phyloP scores from a whole-genome alignment of 2,888 invertebrate genomes.

The Rhagium mordax region DNA sequence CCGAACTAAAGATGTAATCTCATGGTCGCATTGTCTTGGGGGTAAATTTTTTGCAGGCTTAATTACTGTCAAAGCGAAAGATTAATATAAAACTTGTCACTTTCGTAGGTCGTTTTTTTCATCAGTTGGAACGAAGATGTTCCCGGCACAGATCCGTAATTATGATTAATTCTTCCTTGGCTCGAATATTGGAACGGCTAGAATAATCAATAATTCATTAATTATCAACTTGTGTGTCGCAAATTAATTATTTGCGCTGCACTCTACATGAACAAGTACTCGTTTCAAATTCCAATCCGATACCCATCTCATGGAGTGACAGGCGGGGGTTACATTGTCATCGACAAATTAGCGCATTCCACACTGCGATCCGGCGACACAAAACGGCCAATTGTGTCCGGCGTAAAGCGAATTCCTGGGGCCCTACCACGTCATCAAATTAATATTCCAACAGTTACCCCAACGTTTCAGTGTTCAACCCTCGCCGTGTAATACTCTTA shows the following conservation, averaged over 20 bases:
- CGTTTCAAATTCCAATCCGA: background rate
- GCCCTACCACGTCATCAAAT: background rate
- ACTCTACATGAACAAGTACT: too few relatives aligned
- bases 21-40: background rate
- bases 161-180: background rate
- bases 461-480: background rate
- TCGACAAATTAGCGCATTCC: background rate
- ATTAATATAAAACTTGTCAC: background rate
- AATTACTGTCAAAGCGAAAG: background rate
- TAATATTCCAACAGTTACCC: background rate
- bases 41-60: background rate
- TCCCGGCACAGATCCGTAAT: background rate
- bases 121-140: background rate
- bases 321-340: background rate
- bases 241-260: too few relatives aligned
- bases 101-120: background rate
- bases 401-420: background rate
- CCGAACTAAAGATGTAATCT: background rate
- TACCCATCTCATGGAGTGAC: background rate
- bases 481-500: background rate
- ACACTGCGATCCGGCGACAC: background rate
- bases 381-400: background rate
- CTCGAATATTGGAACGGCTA: too few relatives aligned
- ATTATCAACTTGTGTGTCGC: too few relatives aligned
- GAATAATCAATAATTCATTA: too few relatives aligned